Evolutionary conservation across 2,113 vertebrate species (phyloP), one percentile per base, ranked within the genome.

Genomic region (Podarcis cretensis): DNA sequence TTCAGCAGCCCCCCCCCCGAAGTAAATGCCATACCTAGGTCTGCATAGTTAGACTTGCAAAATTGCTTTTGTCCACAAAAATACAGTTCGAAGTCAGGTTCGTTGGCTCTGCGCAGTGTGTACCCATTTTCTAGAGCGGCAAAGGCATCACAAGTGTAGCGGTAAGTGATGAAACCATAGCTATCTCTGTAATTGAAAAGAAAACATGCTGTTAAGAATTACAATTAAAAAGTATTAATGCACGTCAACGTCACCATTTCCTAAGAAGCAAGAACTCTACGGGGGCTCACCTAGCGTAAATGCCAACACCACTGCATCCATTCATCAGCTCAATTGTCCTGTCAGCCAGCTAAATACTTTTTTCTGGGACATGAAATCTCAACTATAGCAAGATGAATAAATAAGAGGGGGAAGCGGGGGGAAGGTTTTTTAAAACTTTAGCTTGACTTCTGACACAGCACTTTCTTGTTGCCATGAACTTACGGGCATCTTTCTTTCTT

Each of bases 131-230:
- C 98, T 96, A 99, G 98, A 97, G 98, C 99, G 97, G 98, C 98
- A 59, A 98, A 99, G 94, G 99, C 99, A 69, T 99, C 99, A 97
- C 99, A 99, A 95, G 98, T 99, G 90, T 99, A 99, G 97, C 99
- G 98, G 98, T 99, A 99, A 95, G 98, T 99, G 98, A 99, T 99
- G 97, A 99, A 99, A 98, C 98, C 99, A 95, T 99, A 99, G 97
- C 98, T 98, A 97, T 99, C 98, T 97, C 99, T 99, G 98, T 87
- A 97, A 93, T 76, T 84, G 91, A 93, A 96, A 98, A 91, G 97
- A 63, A 96, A 40, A 68, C 16, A 78, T 21, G 54, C 1, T 68
- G 89, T 89, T 86, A 81, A 90, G 81, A 94, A 84, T 73, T 79
- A 83, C 89, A 59, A 37, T 85, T 82, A 88, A 73, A 73, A 65